Conservation (phyloP, 2,797 vertebrate genomes). For the Lindbergichthys nudifrons region DNA sequence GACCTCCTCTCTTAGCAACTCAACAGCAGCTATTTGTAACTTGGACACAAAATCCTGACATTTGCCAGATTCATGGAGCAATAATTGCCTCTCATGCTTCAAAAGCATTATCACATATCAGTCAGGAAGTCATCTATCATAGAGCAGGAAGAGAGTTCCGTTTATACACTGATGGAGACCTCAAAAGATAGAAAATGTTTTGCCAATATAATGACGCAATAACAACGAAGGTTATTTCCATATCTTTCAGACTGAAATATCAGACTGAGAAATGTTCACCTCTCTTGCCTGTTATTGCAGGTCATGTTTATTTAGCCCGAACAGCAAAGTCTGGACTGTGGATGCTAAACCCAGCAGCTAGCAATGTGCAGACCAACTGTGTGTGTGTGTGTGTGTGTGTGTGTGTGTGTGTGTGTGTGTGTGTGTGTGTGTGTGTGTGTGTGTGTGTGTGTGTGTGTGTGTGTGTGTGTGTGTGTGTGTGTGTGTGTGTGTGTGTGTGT, state of each 20-base stretch:
- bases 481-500: too few species aligned
- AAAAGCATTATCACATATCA: slow-evolving; percentile 10
- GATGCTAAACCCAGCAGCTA: neutral
- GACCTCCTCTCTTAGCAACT: neutral
- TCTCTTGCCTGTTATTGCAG: neutral
- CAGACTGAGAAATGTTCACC: neutral
- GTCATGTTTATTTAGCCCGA: neutral
- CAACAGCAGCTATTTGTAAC: slow-evolving; percentile 1
- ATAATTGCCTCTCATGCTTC: slow-evolving; percentile 3
- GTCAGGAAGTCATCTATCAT: slow-evolving; percentile 11
- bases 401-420: too few species aligned
- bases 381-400: too few species aligned
- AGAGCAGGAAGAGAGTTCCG: neutral
- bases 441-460: too few species aligned
- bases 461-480: too few species aligned
- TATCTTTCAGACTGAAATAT: neutral
- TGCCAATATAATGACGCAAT: neutral
- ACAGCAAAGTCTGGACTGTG: neutral
- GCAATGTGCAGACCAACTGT: neutral
- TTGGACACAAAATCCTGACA: slow-evolving; percentile 18
- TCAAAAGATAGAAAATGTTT: slow-evolving; percentile 6
- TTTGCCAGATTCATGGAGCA: slow-evolving; percentile 12
- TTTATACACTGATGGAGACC: neutral
- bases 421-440: too few species aligned
- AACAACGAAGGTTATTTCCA: too few species aligned